A percentile compares a stretch with the other conserved stretches of the same genome.
These are phyloP conservation scores for Ciona savignyi DNA, from an alignment of 23 tunicate species.

Conservation along the genomic window DNA sequence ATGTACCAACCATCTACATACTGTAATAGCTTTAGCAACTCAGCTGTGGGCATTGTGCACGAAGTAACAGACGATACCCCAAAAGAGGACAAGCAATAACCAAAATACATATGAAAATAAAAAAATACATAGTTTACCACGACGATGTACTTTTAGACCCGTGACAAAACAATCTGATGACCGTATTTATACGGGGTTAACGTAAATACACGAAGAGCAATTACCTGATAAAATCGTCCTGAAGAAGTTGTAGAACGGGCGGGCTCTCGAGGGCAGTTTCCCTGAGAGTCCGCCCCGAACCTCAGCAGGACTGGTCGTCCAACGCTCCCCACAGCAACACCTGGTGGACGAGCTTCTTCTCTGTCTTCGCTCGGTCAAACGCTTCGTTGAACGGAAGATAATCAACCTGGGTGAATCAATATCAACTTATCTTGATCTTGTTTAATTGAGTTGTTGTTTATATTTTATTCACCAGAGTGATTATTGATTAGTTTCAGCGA, in stretches of 20 bases:
- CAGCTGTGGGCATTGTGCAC: too few species aligned
- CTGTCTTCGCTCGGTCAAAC: background rate
- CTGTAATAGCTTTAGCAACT: too few species aligned
- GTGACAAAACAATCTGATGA: too few species aligned
- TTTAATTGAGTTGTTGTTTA: too few species aligned
- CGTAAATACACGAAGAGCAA: background rate
- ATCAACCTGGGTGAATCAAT: constrained; percentile 50
- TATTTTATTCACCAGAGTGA: too few species aligned
- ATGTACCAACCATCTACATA: too few species aligned
- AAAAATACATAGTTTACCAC: background rate
- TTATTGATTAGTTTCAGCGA: too few species aligned
- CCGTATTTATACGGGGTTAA: too few species aligned
- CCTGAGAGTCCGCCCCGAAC: constrained; percentile 76
- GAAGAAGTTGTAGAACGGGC: constrained; percentile 35
- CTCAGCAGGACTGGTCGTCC: constrained; percentile 83
- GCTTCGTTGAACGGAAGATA: constrained; percentile 35
- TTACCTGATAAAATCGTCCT: constrained; percentile 37
- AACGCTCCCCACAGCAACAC: constrained; percentile 64
- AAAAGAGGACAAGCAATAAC: background rate
- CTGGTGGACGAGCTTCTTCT: constrained; percentile 43
- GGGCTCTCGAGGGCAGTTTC: constrained; percentile 52
- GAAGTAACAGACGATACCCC: too few species aligned
- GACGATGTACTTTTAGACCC: too few species aligned
- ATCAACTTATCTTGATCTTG: too few species aligned
- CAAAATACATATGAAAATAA: background rate